phyloP scores from a whole-genome alignment of 1,140 invertebrate species.

The Propsilocerus akamusi region DNA sequence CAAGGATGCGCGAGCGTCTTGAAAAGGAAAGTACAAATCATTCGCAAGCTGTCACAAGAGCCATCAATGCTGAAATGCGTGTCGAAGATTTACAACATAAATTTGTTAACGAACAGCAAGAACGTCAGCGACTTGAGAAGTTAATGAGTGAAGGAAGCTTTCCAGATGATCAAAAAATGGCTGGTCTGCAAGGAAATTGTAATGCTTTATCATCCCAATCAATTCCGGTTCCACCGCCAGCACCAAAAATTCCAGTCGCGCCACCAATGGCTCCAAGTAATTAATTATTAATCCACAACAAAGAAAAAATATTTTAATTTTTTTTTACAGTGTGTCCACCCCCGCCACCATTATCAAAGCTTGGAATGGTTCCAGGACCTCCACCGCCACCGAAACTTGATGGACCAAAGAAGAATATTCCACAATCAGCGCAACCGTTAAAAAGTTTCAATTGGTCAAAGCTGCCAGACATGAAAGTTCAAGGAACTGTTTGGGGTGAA shows the following conservation, averaged over 20 bases:
- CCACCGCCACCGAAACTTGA: slow-evolving; percentile 32
- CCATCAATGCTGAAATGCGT: slow-evolving; percentile 53
- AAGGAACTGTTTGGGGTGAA: slow-evolving; percentile 87
- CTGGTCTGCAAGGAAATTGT: slow-evolving; percentile 21
- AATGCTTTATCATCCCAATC: slow-evolving; percentile 14
- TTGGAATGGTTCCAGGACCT: slow-evolving; percentile 21
- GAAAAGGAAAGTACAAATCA: slow-evolving; percentile 78
- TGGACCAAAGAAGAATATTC: slow-evolving; percentile 52
- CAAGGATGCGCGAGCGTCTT: slow-evolving; percentile 69
- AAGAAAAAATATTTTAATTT: slow-evolving; percentile 11
- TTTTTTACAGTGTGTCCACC: slow-evolving; percentile 11
- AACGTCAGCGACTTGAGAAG: slow-evolving; percentile 63
- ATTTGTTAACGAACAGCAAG: slow-evolving; percentile 62
- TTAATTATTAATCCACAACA: slow-evolving; percentile 16
- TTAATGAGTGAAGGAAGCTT: slow-evolving; percentile 73
- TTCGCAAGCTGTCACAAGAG: slow-evolving; percentile 67
- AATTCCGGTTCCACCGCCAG: slow-evolving; percentile 29
- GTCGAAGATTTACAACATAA: slow-evolving; percentile 52
- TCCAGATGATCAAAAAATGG: slow-evolving; percentile 79
- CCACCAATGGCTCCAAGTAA: slow-evolving; percentile 23
- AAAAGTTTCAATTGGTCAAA: slow-evolving; percentile 98
- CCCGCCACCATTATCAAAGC: slow-evolving; percentile 31
- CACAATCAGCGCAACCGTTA: slow-evolving; percentile 75
- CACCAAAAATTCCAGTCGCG: slow-evolving; percentile 31
- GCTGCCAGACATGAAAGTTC: slow-evolving; percentile 67